phyloP scores from a whole-genome alignment of 2,797 vertebrate species.

The Phoeniculus purpureus region DNA sequence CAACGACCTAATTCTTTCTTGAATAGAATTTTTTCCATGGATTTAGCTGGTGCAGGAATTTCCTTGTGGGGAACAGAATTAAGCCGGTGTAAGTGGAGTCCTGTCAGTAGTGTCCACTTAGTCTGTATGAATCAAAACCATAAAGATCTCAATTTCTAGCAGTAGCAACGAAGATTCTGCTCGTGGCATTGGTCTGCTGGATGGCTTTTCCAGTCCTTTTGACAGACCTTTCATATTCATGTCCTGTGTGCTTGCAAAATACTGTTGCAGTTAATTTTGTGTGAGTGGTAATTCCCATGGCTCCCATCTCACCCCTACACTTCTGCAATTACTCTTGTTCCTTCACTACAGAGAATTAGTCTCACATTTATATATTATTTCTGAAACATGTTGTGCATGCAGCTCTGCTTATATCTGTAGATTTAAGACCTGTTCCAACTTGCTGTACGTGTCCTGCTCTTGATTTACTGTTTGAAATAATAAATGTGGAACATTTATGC shows the following conservation, averaged over 20 bases:
- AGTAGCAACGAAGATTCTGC: background rate
- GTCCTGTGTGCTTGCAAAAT: conserved; percentile 20
- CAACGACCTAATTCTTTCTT: background rate
- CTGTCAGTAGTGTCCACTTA: conserved; percentile 10
- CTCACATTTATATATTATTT: conserved; percentile 45
- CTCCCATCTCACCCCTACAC: background rate
- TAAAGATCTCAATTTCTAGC: background rate
- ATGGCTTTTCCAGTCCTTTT: conserved; percentile 43
- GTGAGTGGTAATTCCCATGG: conserved; percentile 6
- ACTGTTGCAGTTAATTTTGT: conserved; percentile 28
- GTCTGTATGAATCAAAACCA: background rate
- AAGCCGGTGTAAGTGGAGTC: background rate
- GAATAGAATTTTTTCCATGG: background rate
- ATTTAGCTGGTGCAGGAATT: background rate
- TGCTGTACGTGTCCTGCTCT: background rate
- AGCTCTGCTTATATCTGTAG: conserved; percentile 17
- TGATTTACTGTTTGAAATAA: conserved; percentile 59
- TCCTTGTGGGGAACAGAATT: background rate
- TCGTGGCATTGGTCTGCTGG: conserved; percentile 7
- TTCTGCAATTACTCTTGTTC: conserved; percentile 18
- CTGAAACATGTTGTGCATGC: background rate
- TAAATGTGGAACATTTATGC: conserved; percentile 25
- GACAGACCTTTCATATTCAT: conserved; percentile 23
- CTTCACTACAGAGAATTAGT: conserved; percentile 27
- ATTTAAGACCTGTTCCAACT: conserved; percentile 50